Evolutionary conservation across 2,797 vertebrate species (phyloP).

Genomic region (Poeciliopsis turneri): DNA sequence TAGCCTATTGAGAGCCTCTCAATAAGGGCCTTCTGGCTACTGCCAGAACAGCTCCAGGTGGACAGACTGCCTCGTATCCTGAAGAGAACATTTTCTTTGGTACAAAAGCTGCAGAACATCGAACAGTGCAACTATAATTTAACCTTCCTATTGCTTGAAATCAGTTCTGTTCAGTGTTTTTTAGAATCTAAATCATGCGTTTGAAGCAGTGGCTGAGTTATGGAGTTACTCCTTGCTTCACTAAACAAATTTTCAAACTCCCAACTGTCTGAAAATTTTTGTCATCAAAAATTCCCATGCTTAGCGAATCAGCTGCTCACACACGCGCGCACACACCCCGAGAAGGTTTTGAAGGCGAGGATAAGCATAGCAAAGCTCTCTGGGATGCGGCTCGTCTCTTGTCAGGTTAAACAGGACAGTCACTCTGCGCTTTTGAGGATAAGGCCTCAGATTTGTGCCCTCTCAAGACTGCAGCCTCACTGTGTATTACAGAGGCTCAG

Average conservation of each 20-base stretch:
- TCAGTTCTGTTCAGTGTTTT: constrained; percentile 25
- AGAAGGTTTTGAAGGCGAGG: constrained; percentile 14
- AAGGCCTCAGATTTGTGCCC: constrained; percentile 49
- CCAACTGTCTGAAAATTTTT: not conserved
- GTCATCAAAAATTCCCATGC: not conserved
- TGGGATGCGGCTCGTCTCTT: constrained; percentile 8
- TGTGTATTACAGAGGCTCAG: constrained; percentile 46
- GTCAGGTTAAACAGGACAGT: constrained; percentile 46
- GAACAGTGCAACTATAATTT: constrained; percentile 10
- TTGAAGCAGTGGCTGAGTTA: not conserved
- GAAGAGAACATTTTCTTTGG: constrained; percentile 52
- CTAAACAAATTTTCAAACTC: constrained; percentile 17
- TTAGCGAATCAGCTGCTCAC: constrained; percentile 5
- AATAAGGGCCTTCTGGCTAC: constrained; percentile 53
- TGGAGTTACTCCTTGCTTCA: not conserved
- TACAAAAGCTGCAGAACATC: constrained; percentile 49
- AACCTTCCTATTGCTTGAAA: constrained; percentile 9
- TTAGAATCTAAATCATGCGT: constrained; percentile 1
- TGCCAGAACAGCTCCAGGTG: constrained; percentile 46
- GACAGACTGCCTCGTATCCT: constrained; percentile 59
- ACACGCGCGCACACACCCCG: not conserved
- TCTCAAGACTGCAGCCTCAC: constrained; percentile 36
- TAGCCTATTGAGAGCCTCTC: not conserved
- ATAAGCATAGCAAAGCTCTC: constrained; percentile 10
- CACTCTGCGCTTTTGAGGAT: constrained; percentile 48